Percentiles rank a stretch among this genome's conserved stretches.
These are phyloP conservation scores for Heliconius ethilla DNA, from an alignment of 2,888 invertebrate species.

Conservation along the genomic window DNA sequence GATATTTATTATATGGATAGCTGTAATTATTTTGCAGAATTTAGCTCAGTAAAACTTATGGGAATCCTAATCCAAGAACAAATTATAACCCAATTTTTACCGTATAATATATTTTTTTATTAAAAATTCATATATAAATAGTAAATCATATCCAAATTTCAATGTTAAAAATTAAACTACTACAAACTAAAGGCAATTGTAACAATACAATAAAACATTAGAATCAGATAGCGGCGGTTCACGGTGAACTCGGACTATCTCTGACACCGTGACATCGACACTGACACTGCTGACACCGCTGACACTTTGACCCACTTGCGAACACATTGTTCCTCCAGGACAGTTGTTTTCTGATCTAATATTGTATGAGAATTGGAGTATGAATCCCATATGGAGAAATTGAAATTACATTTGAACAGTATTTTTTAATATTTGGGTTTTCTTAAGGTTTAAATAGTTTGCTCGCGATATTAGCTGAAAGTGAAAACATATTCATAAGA, in stretches of 20 bases:
- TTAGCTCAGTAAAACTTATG: no score
- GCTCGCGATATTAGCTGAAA: accelerated
- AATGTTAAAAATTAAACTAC: no score
- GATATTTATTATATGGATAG: background rate
- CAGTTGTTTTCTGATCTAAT: slow-evolving; percentile 25
- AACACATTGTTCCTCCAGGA: slow-evolving; percentile 60
- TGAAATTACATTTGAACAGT: background rate
- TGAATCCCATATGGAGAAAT: background rate
- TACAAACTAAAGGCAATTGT: background rate
- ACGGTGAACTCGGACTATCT: slow-evolving; percentile 47
- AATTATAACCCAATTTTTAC: no score
- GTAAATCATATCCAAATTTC: no score
- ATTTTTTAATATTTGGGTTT: background rate
- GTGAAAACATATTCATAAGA: background rate
- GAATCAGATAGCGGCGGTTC: slow-evolving; percentile 35
- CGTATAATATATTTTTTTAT: no score
- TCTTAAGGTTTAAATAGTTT: background rate
- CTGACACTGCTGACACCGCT: slow-evolving; percentile 61
- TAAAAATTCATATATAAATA: background rate
- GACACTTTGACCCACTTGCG: slow-evolving; percentile 70
- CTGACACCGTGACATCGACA: slow-evolving; percentile 51
- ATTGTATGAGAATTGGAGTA: slow-evolving; percentile 5
- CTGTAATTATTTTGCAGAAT: no score
- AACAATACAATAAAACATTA: slow-evolving; percentile 14
- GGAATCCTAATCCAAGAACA: no score